Base-by-base conservation (phyloP, 1,140 invertebrate species). In the Magallana gigas region DNA sequence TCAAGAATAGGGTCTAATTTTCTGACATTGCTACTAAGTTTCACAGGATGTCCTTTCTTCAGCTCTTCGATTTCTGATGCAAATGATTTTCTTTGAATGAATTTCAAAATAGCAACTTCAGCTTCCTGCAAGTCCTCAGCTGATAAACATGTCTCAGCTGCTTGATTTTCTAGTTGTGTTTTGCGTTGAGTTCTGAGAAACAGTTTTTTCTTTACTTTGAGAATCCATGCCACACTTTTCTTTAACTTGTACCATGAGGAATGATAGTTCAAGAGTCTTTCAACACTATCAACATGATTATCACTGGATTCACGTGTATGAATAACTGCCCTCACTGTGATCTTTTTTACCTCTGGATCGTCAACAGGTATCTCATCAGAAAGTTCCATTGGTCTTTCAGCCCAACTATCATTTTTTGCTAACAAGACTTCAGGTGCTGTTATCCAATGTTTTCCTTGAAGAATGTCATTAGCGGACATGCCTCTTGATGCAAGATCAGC, bases 401-500 rank as follows among this genome's bases (percentile, higher is more conserved):
- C 58, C 85, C 68, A 84, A 0, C 8, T 2, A 16, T 62, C 68
- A 48, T 80, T 57, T 8, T 57, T 1, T 11, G 12, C 36, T 18
- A 6, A 57, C n/a, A 89, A n/a, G 58, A 89, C 87, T 11, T 58
- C 62, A 9, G 84, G 88, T 23, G 88, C 84, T 60, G 48, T 57
- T 8, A 87, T 87, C 86, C 86, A 89, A 9, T n/a, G 23, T 0
- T n/a, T 64, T 57, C 29, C 18, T 60, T 60, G 29, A 8, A 81
- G 6, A n/a, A 87, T 48, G 12, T 87, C 62, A 23, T 64, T 64
- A 12, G 76, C 76, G 14, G 82, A 16, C 0, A 88, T 8, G 16
- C 89, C 90, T 86, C 90, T 87, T 83, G 91, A 91, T 9, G 90
- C 90, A n/a, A 76, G 4, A 88, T 91, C 91, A 48, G 91, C 91